Percentiles rank a stretch among this genome's conserved stretches.
These are phyloP conservation scores for Drosophila repleta DNA, from an alignment of 1,140 invertebrate genomes.

Conservation along the genomic window DNA sequence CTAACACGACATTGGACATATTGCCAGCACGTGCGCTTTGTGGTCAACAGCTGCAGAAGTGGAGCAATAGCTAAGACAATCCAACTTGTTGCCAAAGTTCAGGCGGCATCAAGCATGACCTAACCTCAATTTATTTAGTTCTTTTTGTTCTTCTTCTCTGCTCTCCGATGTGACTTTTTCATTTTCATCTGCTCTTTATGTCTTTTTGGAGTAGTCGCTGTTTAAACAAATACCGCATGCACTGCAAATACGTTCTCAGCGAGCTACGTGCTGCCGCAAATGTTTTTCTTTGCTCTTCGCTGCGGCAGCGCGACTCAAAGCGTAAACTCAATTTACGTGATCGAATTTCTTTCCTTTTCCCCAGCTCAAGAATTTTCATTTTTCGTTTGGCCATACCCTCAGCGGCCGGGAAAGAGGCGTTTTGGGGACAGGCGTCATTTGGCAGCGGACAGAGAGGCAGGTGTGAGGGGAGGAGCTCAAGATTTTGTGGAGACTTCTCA, in stretches of 20 bases:
- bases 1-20: no score
- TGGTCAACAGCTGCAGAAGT: neutral
- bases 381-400: neutral
- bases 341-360: constrained; percentile 47
- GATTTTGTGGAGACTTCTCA: no score
- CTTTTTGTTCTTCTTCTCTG: neutral
- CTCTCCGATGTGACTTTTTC: neutral
- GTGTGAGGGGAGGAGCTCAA: no score
- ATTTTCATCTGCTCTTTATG: no score
- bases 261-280: constrained; percentile 57
- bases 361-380: neutral
- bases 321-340: constrained; percentile 76
- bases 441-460: no score
- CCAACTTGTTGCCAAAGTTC: neutral
- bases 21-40: neutral
- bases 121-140: neutral
- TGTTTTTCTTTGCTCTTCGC: constrained; percentile 33
- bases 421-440: no score
- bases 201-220: no score
- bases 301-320: constrained; percentile 34
- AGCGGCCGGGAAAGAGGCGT: no score
- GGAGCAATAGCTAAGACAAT: neutral
- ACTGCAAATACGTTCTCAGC: constrained; percentile 38
- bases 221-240: constrained; percentile 31
- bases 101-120: neutral